Percentiles rank a stretch among this genome's conserved stretches.
Conservation (phyloP, 2,797 vertebrate genomes). For the Eleutherodactylus coqui region DNA sequence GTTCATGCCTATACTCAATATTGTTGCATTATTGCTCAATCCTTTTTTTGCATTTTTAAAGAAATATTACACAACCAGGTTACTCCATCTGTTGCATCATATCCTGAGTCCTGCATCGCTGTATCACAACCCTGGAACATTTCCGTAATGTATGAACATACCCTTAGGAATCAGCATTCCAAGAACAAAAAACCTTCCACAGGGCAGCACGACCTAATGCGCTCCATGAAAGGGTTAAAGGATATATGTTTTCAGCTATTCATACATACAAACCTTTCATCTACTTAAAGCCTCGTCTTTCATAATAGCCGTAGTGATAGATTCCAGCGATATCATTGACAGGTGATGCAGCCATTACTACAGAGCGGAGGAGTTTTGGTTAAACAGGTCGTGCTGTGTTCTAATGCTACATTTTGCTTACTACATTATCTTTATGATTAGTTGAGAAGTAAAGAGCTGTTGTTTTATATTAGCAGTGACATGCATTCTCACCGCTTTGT, state of each 20-base stretch:
- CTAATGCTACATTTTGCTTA: slow-evolving; percentile 30
- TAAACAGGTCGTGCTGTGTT: background rate
- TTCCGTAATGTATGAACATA: no score
- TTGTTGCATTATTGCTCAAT: no score
- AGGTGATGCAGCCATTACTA: background rate
- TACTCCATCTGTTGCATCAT: no score
- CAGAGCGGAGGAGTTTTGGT: background rate
- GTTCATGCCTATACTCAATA: no score
- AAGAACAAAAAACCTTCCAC: no score
- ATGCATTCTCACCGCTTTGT: slow-evolving; percentile 23
- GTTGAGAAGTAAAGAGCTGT: slow-evolving; percentile 39
- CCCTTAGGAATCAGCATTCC: no score
- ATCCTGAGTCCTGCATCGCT: no score
- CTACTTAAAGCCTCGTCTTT: background rate
- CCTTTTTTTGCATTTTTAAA: no score
- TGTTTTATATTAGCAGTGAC: slow-evolving; percentile 43
- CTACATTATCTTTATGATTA: slow-evolving; percentile 31
- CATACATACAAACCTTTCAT: background rate
- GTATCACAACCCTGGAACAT: no score
- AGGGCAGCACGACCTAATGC: no score
- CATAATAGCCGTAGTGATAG: background rate
- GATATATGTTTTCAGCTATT: background rate
- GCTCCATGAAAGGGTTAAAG: no score
- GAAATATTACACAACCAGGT: no score
- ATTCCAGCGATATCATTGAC: background rate